Evolutionary conservation across 2,888 invertebrate genomes (phyloP).

Genomic region (Acleris sparsana): DNA sequence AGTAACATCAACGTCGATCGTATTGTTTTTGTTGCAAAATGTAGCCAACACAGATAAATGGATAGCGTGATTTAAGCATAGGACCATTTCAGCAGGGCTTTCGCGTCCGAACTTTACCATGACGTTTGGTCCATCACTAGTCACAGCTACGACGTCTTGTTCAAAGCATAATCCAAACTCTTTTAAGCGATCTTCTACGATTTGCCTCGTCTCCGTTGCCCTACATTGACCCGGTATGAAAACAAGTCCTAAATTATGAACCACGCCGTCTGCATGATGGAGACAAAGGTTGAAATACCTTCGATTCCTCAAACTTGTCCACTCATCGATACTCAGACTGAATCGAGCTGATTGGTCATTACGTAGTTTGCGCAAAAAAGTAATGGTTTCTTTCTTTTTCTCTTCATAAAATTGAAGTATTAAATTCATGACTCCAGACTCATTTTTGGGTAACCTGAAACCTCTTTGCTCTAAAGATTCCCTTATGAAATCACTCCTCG

Average conservation of each 20-base stretch:
- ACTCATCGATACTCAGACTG: conserved; percentile 37
- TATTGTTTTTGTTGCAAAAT: conserved; percentile 8
- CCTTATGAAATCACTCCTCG: conserved; percentile 31
- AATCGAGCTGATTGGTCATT: conserved; percentile 15
- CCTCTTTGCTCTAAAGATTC: conserved; percentile 25
- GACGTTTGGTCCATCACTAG: conserved; percentile 31
- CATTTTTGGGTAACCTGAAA: conserved; percentile 26
- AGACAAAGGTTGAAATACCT: conserved; percentile 34
- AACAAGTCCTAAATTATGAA: conserved; percentile 37
- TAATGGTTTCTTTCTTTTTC: conserved; percentile 23
- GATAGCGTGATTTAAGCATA: conserved; percentile 5
- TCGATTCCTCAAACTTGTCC: conserved; percentile 35
- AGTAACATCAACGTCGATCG: conserved; percentile 17
- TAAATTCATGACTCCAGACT: conserved; percentile 30
- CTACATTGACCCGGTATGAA: conserved; percentile 39
- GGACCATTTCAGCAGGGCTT: conserved; percentile 15
- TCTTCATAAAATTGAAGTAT: conserved; percentile 33
- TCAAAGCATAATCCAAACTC: conserved; percentile 36
- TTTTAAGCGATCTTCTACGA: conserved; percentile 35
- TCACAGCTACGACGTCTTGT: conserved; percentile 35
- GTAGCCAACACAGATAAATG: conserved; percentile 7
- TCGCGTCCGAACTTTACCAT: conserved; percentile 34
- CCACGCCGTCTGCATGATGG: conserved; percentile 19
- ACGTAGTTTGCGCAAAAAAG: conserved; percentile 2
- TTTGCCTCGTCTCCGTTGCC: conserved; percentile 36